Evolutionary conservation across 2,113 vertebrate genomes (phyloP), one percentile per base, ranked within the genome.

Genomic region (Aleadryas rufinucha): DNA sequence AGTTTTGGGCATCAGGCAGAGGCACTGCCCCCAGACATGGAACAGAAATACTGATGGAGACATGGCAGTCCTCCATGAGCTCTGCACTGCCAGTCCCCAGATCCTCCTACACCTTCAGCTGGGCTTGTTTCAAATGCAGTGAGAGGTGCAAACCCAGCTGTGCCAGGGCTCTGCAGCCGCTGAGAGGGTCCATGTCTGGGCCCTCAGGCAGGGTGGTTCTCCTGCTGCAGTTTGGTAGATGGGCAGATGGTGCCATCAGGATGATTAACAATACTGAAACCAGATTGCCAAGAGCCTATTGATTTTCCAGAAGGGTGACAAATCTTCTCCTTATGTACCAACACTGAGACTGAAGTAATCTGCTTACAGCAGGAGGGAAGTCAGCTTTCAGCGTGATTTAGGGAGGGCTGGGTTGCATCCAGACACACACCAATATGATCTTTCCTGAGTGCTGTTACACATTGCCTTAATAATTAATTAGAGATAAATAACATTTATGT

Each of bases 391-490:
- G 54, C 0, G 0, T 80, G 68, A 96, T 88, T 96, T 96, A 95
- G 54, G 35, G 66, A 88, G 35, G 63, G 39, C 33, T 66, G 37
- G 30, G 63, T 28, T 87, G 42, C 59, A 85, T 69, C 69, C 66
- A 95, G 63, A 89, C 15, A 33, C 39, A 65, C 13, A 91, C 26
- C 84, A 82, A 72, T 69, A 79, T 39, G 49, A 91, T 93, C 65
- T 91, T 82, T 91, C 78, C 74, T 50, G 24, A 91, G 66, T 66
- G 64, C 59, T 82, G 35, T 91, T 93, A 85, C 78, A 69, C 17
- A 30, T 5, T 66, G 79, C 53, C 87, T 95, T 88, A 93, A 93
- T 91, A 91, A 85, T 92, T 90, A 95, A 96, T 94, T 90, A 77
- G 78, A 66, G 21, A 88, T 85, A 85, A 95, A 76, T 66, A 94